Conservation (phyloP, 2,113 vertebrate genomes). For the Tragelaphus imberbis region DNA sequence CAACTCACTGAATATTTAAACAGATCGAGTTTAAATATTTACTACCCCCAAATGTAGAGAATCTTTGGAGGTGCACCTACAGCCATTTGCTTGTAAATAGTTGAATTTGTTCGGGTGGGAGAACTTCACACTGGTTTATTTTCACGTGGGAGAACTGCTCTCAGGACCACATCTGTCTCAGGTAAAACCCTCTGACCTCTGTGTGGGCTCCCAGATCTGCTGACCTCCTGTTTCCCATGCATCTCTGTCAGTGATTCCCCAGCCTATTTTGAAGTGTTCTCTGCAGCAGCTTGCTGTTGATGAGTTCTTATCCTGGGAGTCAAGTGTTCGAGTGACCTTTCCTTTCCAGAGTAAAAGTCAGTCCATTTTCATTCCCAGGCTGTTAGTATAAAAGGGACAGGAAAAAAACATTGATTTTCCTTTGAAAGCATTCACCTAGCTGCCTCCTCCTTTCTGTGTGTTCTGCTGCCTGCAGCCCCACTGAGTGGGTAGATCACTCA, state of each 20-base stretch:
- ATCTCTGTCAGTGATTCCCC: not conserved
- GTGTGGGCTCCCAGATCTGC: not conserved
- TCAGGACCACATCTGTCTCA: not conserved
- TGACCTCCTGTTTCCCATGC: not conserved
- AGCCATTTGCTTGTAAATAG: not conserved
- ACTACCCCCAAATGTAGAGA: not conserved
- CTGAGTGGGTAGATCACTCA: not conserved
- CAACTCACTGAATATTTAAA: not conserved
- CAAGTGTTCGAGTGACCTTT: slow-evolving; percentile 15
- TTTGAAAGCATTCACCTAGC: not conserved
- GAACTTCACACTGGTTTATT: not conserved
- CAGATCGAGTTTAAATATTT: not conserved
- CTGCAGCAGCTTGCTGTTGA: not conserved
- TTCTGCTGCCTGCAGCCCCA: not conserved
- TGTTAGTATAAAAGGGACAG: slow-evolving; percentile 3
- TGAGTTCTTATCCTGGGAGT: not conserved
- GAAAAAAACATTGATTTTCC: slow-evolving; percentile 9
- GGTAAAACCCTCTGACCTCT: not conserved
- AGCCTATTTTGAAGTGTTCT: not conserved
- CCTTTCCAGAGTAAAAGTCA: slow-evolving; percentile 11
- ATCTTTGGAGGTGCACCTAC: not conserved
- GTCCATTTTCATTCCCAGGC: slow-evolving; percentile 13
- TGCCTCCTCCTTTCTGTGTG: not conserved
- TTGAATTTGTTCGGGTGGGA: not conserved
- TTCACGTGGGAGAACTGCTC: not conserved